Conservation (phyloP, 2,797 vertebrate species). For the Coluber constrictor region DNA sequence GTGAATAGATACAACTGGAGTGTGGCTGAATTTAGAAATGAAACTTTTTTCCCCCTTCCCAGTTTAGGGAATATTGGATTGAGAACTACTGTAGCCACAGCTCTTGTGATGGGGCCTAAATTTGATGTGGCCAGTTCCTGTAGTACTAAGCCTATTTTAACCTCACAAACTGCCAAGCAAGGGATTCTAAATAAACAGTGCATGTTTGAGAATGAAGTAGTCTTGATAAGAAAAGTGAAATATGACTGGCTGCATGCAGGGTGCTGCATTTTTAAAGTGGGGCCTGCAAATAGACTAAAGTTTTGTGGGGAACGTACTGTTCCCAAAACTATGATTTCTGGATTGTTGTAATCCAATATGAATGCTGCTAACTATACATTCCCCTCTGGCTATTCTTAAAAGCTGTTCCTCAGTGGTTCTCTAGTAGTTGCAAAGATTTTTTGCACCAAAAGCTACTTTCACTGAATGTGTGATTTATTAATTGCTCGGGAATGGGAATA, state of each 20-base stretch:
- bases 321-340: conserved; percentile 23
- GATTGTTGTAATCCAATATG: conserved; percentile 3
- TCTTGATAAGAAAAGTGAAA: conserved; percentile 8
- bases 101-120: too few relatives aligned
- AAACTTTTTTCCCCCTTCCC: background rate
- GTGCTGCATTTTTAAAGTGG: background rate
- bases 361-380: background rate
- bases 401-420: background rate
- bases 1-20: background rate
- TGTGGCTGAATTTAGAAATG: background rate
- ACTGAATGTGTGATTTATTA: background rate
- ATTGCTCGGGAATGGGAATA: background rate
- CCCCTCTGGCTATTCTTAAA: background rate
- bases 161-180: background rate
- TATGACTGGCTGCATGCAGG: background rate
- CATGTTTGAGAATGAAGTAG: background rate
- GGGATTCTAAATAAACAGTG: background rate
- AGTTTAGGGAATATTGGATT: background rate
- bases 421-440: background rate
- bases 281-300: conserved; percentile 24
- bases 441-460: background rate
- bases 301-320: conserved; percentile 16
- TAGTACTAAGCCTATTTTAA: fast-evolving
- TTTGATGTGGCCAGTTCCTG: background rate
- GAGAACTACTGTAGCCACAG: background rate